Evolutionary conservation across 2,113 vertebrate species (phyloP), one percentile per base, ranked within the genome.

Genomic region (Atlantisia rogersi): DNA sequence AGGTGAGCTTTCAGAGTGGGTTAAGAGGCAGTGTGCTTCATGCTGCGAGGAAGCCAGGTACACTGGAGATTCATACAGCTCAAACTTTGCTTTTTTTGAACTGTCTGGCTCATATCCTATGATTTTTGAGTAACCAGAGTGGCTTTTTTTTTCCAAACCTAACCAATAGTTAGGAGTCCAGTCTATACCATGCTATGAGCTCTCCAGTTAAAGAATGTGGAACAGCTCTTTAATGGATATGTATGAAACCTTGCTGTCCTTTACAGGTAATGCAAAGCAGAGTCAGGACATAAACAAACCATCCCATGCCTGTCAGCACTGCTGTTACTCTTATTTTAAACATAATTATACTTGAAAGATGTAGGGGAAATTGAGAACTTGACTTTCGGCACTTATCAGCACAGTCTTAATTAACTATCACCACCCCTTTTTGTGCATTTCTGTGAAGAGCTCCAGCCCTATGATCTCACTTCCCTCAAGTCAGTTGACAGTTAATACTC

Each of bases 361-460:
- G 59, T 56, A 24, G 59, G 48, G 87, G 65, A 95, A 91, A 85
- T 76, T 22, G 83, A 89, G 84, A 91, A 73, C 56, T 89, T 91
- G 77, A 82, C 70, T 95, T 95, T 29, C 81, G 65, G 24, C 52
- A 53, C 29, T 74, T 64, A 63, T 5, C 84, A 79, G 55, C 78
- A 13, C 70, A 76, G 80, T 90, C 82, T 85, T 95, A 82, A 94
- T 95, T 92, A 91, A 86, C 89, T 42, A 73, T 95, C 90, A 70
- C 50, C 62, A 44, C 74, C 32, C 53, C 12, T 93, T 70, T 86
- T 50, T 15, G 1, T 64, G 64, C 39, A 6, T 69, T 95, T 90
- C 55, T 84, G 58, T 59, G 26, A 81, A 82, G 60, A 80, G 10
- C 60, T 83, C 65, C 50, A 39, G 29, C 28, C 44, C 21, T 78